A percentile compares a stretch with the other conserved stretches of the same genome.
Conservation (phyloP, 2,888 invertebrate genomes). For the Athalia cordata region DNA sequence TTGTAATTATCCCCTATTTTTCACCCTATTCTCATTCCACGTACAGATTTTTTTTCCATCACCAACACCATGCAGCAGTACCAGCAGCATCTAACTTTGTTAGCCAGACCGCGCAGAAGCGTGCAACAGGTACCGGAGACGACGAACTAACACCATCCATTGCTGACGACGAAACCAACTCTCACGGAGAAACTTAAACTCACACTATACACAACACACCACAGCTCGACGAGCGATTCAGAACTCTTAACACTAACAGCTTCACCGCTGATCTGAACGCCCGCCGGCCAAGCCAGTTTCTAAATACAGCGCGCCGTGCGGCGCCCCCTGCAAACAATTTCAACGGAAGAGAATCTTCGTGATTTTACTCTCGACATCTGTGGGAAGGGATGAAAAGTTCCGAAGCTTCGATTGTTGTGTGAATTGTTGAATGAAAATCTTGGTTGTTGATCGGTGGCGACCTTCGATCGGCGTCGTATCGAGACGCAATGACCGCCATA, state of each 20-base stretch:
- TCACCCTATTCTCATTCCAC: not conserved
- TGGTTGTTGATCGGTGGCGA: not conserved
- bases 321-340: no score
- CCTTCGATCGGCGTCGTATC: not conserved
- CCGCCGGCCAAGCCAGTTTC: no score
- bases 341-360: not conserved
- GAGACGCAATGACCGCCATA: not conserved
- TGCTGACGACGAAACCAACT: constrained; percentile 45
- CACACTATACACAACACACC: no score
- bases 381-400: not conserved
- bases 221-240: not conserved
- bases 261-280: not conserved
- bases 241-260: not conserved
- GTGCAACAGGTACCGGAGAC: constrained; percentile 65
- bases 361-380: not conserved
- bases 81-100: not conserved
- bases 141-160: constrained; percentile 58
- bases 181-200: constrained; percentile 12
- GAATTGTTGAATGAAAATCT: no score
- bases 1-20: not conserved
- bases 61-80: not conserved
- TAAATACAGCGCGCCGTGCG: no score
- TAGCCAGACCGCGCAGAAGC: constrained; percentile 36
- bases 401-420: no score
- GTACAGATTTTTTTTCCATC: no score